A percentile compares a stretch with the other conserved stretches of the same genome.
Conservation (phyloP, 23 tunicate species). For the Ascidia mentula region DNA sequence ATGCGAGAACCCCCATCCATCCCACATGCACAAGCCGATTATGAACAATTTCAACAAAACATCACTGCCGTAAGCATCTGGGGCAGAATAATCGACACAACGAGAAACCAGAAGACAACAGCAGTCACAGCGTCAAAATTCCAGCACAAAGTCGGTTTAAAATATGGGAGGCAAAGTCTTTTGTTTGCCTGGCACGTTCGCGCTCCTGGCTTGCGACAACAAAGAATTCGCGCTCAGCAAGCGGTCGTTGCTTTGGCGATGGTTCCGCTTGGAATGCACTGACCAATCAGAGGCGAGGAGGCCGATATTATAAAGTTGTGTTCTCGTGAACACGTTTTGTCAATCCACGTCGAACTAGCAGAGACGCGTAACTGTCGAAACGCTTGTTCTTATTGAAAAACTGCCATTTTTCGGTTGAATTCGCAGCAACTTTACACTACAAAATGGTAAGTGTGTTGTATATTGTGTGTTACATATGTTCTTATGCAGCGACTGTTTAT, state of each 20-base stretch:
- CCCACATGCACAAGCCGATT: no score
- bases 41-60: background rate
- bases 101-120: background rate
- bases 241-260: background rate
- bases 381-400: background rate
- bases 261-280: background rate
- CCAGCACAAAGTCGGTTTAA: background rate
- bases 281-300: background rate
- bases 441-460: background rate
- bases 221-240: constrained; percentile 5
- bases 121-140: background rate
- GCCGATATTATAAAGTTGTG: background rate
- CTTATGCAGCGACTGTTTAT: no score
- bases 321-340: background rate
- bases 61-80: background rate
- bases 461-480: no score
- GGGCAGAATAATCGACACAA: background rate
- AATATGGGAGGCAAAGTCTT: constrained; percentile 1
- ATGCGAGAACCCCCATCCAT: no score
- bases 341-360: background rate
- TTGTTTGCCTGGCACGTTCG: constrained; percentile 6
- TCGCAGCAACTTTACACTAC: background rate
- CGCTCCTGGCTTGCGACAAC: background rate
- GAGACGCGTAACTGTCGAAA: constrained; percentile 1
- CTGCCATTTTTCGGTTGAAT: constrained; percentile 3